Conservation (phyloP, 2,113 vertebrate genomes). For the Dissostichus mawsoni region DNA sequence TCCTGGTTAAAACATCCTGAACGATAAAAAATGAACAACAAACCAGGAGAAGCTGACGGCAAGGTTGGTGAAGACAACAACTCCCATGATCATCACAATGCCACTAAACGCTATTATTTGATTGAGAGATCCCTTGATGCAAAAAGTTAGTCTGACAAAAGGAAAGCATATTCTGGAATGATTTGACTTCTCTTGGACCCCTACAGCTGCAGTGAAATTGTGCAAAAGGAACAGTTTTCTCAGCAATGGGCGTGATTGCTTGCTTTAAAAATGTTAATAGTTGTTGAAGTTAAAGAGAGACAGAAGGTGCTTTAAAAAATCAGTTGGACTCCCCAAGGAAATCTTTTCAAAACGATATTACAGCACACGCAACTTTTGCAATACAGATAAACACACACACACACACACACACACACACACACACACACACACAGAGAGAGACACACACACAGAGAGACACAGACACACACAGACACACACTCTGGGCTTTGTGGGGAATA, state of each 20-base stretch:
- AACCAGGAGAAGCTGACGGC: no score
- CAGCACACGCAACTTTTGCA: slow-evolving; percentile 72
- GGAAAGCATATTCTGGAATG: neutral
- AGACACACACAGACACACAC: slow-evolving; percentile 14
- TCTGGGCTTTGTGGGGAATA: slow-evolving; percentile 66
- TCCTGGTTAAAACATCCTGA: no score
- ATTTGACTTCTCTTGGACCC: neutral
- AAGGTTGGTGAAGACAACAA: no score
- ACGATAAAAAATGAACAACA: no score
- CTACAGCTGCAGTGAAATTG: slow-evolving; percentile 17
- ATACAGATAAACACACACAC: slow-evolving; percentile 52
- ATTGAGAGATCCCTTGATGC: no score
- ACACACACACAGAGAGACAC: no score
- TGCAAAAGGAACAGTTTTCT: slow-evolving; percentile 1
- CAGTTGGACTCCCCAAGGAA: slow-evolving; percentile 43
- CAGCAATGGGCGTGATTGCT: neutral
- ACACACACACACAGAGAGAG: no score
- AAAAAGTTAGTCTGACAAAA: no score
- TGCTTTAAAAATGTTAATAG: slow-evolving; percentile 10
- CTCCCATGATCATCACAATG: no score
- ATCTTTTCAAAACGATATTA: slow-evolving; percentile 53
- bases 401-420: slow-evolving; percentile 31
- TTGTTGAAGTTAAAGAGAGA: slow-evolving; percentile 44
- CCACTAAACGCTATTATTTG: no score
- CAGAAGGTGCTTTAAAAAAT: slow-evolving; percentile 52